These are phyloP conservation scores for Platysteira castanea DNA, from an alignment of 2,113 vertebrate species.

Conservation along the genomic window DNA sequence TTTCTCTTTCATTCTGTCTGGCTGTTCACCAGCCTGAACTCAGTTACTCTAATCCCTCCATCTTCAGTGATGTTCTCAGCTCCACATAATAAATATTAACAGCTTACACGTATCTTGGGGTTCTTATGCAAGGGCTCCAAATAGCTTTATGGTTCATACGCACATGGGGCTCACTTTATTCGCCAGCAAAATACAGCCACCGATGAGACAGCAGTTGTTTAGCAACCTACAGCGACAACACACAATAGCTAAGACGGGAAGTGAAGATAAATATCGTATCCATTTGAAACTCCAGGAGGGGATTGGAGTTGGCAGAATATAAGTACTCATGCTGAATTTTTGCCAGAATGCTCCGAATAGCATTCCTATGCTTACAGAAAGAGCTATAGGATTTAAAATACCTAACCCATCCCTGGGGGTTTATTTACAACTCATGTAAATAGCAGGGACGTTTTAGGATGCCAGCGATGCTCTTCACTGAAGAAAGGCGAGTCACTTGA, in stretches of 20 bases:
- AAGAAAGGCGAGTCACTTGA: neutral
- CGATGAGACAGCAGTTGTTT: slow-evolving; percentile 50
- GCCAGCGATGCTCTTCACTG: neutral
- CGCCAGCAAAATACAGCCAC: neutral
- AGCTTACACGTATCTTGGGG: slow-evolving; percentile 50
- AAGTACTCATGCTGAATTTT: slow-evolving; percentile 5
- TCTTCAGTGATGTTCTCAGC: slow-evolving; percentile 45
- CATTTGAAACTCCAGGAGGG: slow-evolving; percentile 48
- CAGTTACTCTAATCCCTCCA: slow-evolving; percentile 45
- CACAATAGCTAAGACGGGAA: slow-evolving; percentile 1
- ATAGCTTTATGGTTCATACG: slow-evolving; percentile 16
- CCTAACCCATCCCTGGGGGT: neutral
- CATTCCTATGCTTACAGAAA: slow-evolving; percentile 17
- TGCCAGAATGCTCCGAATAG: neutral
- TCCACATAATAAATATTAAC: slow-evolving; percentile 59
- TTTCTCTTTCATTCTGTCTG: slow-evolving; percentile 50
- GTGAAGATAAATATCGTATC: slow-evolving; percentile 37
- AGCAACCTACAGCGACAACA: slow-evolving; percentile 46
- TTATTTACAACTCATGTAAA: neutral
- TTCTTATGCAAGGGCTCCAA: slow-evolving; percentile 46
- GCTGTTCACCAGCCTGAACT: slow-evolving; percentile 31
- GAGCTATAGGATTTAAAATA: slow-evolving; percentile 18
- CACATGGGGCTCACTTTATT: neutral
- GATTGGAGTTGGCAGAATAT: slow-evolving; percentile 31
- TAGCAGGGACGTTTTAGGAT: neutral